Conservation (phyloP, 2,797 vertebrate species). For the Pseudotriccus pelzelni region DNA sequence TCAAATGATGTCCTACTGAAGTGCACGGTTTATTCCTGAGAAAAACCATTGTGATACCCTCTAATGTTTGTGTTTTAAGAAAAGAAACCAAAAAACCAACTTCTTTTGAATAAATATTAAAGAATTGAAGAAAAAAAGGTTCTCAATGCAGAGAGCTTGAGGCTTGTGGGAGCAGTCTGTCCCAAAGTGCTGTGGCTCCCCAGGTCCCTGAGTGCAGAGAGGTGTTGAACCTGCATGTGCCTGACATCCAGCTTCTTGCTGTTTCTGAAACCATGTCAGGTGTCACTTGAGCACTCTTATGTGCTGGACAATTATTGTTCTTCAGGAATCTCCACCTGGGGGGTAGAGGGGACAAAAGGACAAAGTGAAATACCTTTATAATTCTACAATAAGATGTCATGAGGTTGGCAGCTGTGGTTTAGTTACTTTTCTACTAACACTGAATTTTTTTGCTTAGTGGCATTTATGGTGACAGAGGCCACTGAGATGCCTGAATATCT, state of each 20-base stretch:
- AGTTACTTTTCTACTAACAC: slow-evolving; percentile 32
- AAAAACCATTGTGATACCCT: not conserved
- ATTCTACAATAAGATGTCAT: not conserved
- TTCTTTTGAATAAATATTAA: not conserved
- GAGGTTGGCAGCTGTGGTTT: not conserved
- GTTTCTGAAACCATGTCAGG: not conserved
- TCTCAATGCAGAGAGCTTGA: not conserved
- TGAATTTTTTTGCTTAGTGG: slow-evolving; percentile 14
- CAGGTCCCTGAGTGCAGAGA: rapidly evolving
- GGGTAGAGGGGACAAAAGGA: not conserved
- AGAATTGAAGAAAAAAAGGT: not conserved
- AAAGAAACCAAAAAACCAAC: rapidly evolving
- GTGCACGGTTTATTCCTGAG: not conserved
- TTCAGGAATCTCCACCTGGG: not conserved
- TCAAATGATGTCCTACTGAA: not conserved
- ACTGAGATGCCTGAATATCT: slow-evolving; percentile 19
- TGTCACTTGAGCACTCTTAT: not conserved
- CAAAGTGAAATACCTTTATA: not conserved
- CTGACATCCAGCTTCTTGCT: not conserved
- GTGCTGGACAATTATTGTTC: not conserved
- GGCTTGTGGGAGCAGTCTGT: not conserved
- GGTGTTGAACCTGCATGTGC: not conserved
- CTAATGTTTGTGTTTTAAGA: not conserved
- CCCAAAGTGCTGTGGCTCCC: not conserved
- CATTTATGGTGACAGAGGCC: slow-evolving; percentile 26